These are phyloP conservation scores for Lophura nycthemera DNA, from an alignment of 2,113 vertebrate genomes.

Conservation along the genomic window DNA sequence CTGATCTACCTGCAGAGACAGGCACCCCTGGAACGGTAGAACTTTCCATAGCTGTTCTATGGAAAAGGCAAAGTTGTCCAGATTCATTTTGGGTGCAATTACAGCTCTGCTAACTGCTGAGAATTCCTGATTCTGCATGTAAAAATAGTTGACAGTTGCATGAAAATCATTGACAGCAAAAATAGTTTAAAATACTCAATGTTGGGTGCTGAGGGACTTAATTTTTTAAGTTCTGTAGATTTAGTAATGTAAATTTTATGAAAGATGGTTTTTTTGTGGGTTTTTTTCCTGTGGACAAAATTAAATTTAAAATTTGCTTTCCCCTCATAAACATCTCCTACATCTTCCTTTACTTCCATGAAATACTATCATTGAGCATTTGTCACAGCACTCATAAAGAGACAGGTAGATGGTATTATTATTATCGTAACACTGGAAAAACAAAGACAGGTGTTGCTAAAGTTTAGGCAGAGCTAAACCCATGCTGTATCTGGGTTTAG, in stretches of 20 bases:
- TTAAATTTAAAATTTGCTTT: conserved; percentile 23
- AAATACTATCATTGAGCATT: neutral
- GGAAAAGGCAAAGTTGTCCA: neutral
- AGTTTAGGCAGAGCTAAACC: neutral
- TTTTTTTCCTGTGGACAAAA: conserved; percentile 12
- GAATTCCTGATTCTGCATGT: conserved; percentile 11
- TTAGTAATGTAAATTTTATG: conserved; percentile 34
- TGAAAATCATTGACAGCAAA: neutral
- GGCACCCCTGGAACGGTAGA: neutral
- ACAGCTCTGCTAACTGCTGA: neutral
- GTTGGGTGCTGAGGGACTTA: conserved; percentile 34
- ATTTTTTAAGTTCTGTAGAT: conserved; percentile 44
- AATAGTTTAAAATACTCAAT: neutral
- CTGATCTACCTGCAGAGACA: neutral
- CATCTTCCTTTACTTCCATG: conserved; percentile 17
- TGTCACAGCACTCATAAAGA: neutral
- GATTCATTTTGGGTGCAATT: conserved; percentile 18
- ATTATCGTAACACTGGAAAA: neutral
- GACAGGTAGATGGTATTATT: neutral
- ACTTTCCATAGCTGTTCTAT: neutral
- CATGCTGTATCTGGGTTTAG: neutral
- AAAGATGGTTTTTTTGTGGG: neutral
- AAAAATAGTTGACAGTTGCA: conserved; percentile 28
- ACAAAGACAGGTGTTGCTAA: neutral
- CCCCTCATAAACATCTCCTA: neutral